Base-by-base conservation (phyloP, 2,888 invertebrate species). In the Schizotus pectinicornis region DNA sequence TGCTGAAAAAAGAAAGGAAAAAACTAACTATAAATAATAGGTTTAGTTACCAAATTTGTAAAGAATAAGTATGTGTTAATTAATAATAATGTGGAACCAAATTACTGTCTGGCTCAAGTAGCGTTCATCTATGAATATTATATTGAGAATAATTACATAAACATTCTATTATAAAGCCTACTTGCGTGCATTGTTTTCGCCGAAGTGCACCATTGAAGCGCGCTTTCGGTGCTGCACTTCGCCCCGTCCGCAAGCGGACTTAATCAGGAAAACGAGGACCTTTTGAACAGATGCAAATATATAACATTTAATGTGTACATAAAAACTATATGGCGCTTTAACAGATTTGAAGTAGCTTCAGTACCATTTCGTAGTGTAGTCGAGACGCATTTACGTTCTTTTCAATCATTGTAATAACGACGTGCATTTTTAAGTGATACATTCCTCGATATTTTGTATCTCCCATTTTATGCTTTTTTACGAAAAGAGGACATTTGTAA, bases 71-170 rank as follows among this genome's bases (percentile, higher is more conserved):
- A 69, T 67, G 63, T 72, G 70, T 71, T 65, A 67, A 67, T 67
- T 66, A 67, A 68, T 65, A 66, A 69, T 66, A 67, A 67, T 65
- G 69, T 68, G 74, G 74, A 75, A 74, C 74, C 73, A 74, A 74
- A 69, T 62, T 69, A 72, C 64, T 72, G 70, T 74, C 73, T 70
- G 68, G 76, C 75, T 76, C 76, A 76, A 77, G 72, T 74, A 74
- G 72, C 69, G 56, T 67, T 70, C 67, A 64, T 62, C 63, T 66
- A 66, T 63, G 54, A 42, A n/a, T 51, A 48, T 38, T 56, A 45
- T 37, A 49, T 13, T 51, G 51, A 54, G 36, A 31, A 56, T 51
- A 52, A 57, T 57, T 13, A 48, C 32, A 59, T 51, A 59, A 57
- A 58, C 56, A 61, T 61, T 58, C 53, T 58, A 57, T 43, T 57